phyloP scores from a whole-genome alignment of 2,888 invertebrate species.

The Tetropium fuscum region DNA sequence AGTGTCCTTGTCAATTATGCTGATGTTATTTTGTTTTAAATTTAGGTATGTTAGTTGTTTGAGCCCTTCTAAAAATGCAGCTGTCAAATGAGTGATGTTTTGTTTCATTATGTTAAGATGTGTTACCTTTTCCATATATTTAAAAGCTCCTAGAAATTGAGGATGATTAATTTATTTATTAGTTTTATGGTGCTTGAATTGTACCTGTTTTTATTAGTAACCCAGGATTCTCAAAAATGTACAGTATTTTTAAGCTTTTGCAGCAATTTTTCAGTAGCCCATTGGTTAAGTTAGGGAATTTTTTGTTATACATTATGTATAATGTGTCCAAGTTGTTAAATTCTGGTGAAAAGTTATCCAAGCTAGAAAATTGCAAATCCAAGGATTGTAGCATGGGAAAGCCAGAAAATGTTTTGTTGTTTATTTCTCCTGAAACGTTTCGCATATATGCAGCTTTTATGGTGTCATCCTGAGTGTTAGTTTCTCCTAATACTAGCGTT shows the following conservation, averaged over 20 bases:
- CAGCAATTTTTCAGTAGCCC: conserved; percentile 23
- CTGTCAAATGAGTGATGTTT: conserved; percentile 25
- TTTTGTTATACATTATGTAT: conserved; percentile 30
- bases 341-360: conserved; percentile 23
- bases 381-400: conserved; percentile 20
- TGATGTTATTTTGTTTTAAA: conserved; percentile 24
- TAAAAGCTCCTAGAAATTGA: conserved; percentile 28
- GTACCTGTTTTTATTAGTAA: conserved; percentile 27
- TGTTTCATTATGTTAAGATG: conserved; percentile 33
- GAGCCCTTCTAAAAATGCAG: conserved; percentile 22
- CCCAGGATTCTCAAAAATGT: conserved; percentile 17
- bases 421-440: conserved; percentile 25
- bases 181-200: not conserved
- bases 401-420: conserved; percentile 14
- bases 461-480: not conserved
- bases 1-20: conserved; percentile 21
- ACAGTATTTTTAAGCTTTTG: conserved; percentile 18
- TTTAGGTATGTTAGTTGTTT: conserved; percentile 28
- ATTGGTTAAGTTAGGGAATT: conserved; percentile 26
- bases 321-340: conserved; percentile 7
- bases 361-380: conserved; percentile 30
- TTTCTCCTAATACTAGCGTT: conserved; percentile 1
- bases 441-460: conserved; percentile 25
- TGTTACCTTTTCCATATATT: conserved; percentile 14
- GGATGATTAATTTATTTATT: not conserved